phyloP scores from a whole-genome alignment of 1,140 invertebrate species.

The Neodiprion fabricii region DNA sequence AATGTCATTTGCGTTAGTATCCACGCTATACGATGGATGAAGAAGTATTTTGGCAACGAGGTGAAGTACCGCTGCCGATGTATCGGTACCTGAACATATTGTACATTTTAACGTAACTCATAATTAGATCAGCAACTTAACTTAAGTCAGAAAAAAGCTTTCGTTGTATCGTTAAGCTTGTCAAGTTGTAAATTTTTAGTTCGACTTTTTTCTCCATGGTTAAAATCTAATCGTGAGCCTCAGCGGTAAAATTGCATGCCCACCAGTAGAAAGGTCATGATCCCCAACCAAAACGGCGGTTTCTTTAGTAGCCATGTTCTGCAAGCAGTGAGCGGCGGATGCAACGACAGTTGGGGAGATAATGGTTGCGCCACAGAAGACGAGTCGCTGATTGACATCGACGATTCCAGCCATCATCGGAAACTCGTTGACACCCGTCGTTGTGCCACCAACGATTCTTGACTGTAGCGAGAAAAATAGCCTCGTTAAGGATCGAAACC shows the following conservation, averaged over 20 bases:
- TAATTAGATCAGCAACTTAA: neutral
- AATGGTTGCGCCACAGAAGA: conserved; percentile 73
- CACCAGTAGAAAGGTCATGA: conserved; percentile 54
- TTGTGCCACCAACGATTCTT: conserved; percentile 68
- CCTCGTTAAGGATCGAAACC: too few relatives aligned
- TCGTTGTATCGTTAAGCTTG: neutral
- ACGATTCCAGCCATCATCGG: conserved; percentile 70
- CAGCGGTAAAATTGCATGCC: conserved; percentile 27
- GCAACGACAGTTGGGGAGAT: conserved; percentile 68
- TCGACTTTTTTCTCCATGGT: too few relatives aligned
- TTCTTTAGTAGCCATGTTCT: conserved; percentile 19
- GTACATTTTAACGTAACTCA: conserved; percentile 20
- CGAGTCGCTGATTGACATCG: conserved; percentile 40
- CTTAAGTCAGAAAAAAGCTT: neutral
- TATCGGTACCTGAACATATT: conserved; percentile 49
- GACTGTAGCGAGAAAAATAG: conserved; percentile 45
- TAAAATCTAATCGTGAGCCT: neutral
- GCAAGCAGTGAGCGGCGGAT: conserved; percentile 74
- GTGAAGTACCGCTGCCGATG: conserved; percentile 45
- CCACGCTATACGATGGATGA: conserved; percentile 53
- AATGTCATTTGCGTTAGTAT: conserved; percentile 66
- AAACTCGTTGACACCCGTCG: conserved; percentile 69
- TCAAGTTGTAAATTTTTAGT: too few relatives aligned
- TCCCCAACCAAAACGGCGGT: conserved; percentile 65
- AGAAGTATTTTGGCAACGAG: conserved; percentile 36